Base-by-base conservation (phyloP, 1,140 invertebrate genomes). In the Orchestia grillus region DNA sequence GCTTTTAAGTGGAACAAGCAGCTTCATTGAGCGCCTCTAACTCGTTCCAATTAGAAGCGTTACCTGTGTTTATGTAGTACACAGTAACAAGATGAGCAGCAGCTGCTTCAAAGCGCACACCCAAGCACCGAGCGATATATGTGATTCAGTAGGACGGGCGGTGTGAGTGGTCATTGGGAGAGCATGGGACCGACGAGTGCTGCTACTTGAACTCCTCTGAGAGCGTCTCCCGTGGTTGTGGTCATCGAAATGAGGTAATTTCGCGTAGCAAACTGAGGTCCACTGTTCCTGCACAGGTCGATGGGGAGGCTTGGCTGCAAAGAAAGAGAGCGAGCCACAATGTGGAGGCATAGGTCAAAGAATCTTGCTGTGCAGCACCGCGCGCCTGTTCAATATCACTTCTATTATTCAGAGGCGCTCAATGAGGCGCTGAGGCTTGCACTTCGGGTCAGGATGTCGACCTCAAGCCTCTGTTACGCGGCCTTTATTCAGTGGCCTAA, bases 351-450 rank as follows among this genome's bases (percentile, higher is more conserved):
- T 47, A 94, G 92, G 92, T 94, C 92, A 94, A 94, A 94, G 92
- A 94, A 94, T 94, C 43, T 94, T 47, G 92, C 92, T 4, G 0
- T 42, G 43, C 44, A 44, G 92, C 92, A 94, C 15, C 41, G 41
- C 92, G 41, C 44, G 43, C 3, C 92, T 94, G 92, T 94, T 94
- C 92, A 94, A 94, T 94, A 94, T 94, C 92, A 6, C 44, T 94
- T 94, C 92, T 94, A 94, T 94, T 94, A 94, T 94, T 94, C 92
- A 94, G 92, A 45, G 92, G 43, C 92, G 92, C 44, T 94, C 92
- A 94, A 94, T 94, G 92, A 44, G 41, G 6, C 44, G 36, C 88
- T 42, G 88, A 90, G 88, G 41, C 88, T 90, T 90, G 19, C n/a
- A 42, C 88, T 90, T 90, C 88, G 43, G 88, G 88, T 90, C 88